phyloP scores from a whole-genome alignment of 2,888 invertebrate genomes.

The Melinaea menophilus region DNA sequence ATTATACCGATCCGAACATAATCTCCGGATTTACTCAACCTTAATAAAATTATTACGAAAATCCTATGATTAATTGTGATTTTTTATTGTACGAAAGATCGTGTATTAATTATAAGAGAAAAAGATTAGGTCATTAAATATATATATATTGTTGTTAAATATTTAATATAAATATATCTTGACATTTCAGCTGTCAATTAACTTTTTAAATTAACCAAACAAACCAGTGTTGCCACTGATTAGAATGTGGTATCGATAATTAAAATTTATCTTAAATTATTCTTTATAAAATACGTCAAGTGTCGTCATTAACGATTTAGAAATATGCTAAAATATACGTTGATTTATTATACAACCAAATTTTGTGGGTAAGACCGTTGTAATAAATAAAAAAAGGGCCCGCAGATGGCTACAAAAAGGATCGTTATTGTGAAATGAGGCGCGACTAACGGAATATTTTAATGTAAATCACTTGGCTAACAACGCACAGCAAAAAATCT shows the following conservation, averaged over 20 bases:
- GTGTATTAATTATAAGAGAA: no score
- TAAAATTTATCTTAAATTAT: neutral
- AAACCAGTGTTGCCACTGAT: no score
- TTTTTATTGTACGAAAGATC: neutral
- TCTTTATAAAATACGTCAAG: neutral
- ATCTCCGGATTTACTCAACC: neutral
- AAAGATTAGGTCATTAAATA: no score
- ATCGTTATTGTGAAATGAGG: constrained; percentile 29
- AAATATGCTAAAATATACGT: constrained; percentile 9
- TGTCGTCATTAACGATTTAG: neutral
- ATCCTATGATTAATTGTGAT: neutral
- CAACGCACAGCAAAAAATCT: constrained; percentile 19
- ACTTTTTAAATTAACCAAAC: no score
- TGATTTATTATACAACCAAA: constrained; percentile 24
- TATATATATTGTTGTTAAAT: no score
- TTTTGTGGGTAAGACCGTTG: constrained; percentile 26
- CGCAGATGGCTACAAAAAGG: constrained; percentile 25
- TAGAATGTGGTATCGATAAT: no score
- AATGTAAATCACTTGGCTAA: constrained; percentile 22
- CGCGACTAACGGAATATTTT: constrained; percentile 28
- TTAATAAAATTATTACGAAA: constrained; percentile 2
- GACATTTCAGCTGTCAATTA: no score
- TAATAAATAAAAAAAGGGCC: constrained; percentile 25
- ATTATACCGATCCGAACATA: neutral
- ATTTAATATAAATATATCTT: no score